A percentile compares a stretch with the other conserved stretches of the same genome.
phyloP scores from a whole-genome alignment of 1,140 invertebrate species.

The Aporrectodea caliginosa region DNA sequence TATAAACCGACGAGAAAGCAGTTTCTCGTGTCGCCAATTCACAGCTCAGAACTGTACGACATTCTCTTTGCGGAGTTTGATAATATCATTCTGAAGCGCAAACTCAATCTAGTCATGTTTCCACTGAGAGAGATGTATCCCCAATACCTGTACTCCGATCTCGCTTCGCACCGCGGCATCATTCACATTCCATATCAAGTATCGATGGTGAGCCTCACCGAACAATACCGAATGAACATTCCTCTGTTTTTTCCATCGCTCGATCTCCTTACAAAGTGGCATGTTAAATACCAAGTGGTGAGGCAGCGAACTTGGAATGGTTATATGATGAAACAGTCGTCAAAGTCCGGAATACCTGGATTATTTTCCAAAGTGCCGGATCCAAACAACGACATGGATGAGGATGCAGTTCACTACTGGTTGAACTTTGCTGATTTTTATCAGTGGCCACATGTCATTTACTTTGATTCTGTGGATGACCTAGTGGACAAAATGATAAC shows the following conservation, averaged over 20 bases:
- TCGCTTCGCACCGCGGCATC: slow-evolving; percentile 29
- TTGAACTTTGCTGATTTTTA: slow-evolving; percentile 33
- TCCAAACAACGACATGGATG: slow-evolving; percentile 32
- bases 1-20: slow-evolving; percentile 27
- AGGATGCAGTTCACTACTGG: slow-evolving; percentile 30
- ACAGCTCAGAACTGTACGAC: slow-evolving; percentile 29
- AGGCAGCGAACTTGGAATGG: slow-evolving; percentile 31
- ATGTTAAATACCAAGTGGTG: slow-evolving; percentile 32
- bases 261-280: slow-evolving; percentile 30
- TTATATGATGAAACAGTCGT: slow-evolving; percentile 15
- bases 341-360: slow-evolving; percentile 12
- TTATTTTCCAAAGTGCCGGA: slow-evolving; percentile 27
- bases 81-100: slow-evolving; percentile 17
- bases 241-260: slow-evolving; percentile 32
- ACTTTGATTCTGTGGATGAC: slow-evolving; percentile 32
- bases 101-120: slow-evolving; percentile 27
- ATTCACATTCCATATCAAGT: slow-evolving; percentile 34
- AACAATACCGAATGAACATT: slow-evolving; percentile 35
- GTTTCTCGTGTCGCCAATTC: slow-evolving; percentile 33
- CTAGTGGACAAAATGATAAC: slow-evolving; percentile 29
- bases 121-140: slow-evolving; percentile 33
- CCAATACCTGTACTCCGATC: slow-evolving; percentile 32
- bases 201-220: slow-evolving; percentile 33
- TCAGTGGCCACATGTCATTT: slow-evolving; percentile 33
- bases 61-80: slow-evolving; percentile 31